These are phyloP conservation scores for Acanthochromis polyacanthus DNA, from an alignment of 2,113 vertebrate genomes.

Conservation along the genomic window DNA sequence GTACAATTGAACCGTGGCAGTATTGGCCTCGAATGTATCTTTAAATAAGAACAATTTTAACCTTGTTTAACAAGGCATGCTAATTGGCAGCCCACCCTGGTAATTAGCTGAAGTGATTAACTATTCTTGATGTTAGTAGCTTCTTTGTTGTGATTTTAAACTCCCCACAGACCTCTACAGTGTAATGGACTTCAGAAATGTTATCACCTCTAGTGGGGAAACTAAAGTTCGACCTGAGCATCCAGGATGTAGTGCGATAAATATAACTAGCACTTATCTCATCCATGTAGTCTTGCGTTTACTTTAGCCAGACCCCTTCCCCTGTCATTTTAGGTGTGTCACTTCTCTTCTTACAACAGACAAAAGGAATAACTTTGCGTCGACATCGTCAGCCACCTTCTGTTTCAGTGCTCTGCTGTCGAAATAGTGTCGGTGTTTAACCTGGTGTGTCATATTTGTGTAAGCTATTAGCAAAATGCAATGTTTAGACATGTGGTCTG, in stretches of 20 bases:
- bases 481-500: constrained; percentile 1
- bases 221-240: constrained; percentile 3
- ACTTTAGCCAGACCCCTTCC: neutral
- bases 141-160: constrained; percentile 7
- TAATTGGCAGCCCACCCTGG: neutral
- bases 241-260: neutral
- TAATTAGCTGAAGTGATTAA: neutral
- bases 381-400: constrained; percentile 5
- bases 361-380: constrained; percentile 6
- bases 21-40: neutral
- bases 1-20: neutral
- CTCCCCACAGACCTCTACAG: neutral
- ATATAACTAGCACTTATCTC: neutral
- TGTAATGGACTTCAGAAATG: constrained; percentile 3
- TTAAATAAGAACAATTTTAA: neutral
- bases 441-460: constrained; percentile 33
- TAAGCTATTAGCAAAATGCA: constrained; percentile 26
- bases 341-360: constrained; percentile 11
- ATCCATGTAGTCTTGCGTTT: neutral
- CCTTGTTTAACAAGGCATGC: neutral
- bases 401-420: neutral
- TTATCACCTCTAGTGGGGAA: neutral
- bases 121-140: neutral
- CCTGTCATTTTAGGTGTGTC: constrained; percentile 13
- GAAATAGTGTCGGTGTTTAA: constrained; percentile 27